Evolutionary conservation across 2,888 invertebrate genomes (phyloP).

Genomic region (Timema cristinae): DNA sequence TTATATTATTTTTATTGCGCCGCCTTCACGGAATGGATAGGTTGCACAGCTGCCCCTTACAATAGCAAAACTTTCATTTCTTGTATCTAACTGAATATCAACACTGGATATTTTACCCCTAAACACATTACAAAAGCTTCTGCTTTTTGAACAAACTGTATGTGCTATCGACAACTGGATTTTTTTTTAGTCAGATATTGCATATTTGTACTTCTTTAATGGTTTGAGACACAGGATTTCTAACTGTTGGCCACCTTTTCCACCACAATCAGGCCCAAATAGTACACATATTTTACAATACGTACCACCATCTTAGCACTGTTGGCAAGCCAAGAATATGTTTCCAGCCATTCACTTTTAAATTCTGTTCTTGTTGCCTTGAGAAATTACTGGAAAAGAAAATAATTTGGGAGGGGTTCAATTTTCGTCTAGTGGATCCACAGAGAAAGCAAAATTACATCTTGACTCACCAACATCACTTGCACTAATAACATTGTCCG

Average conservation of each 20-base stretch:
- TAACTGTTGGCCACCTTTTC: not conserved
- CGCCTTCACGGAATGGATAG: too few relatives aligned
- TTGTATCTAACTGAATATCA: not conserved
- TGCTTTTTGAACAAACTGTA: not conserved
- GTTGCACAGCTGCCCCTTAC: too few relatives aligned
- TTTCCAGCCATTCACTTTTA: too few relatives aligned
- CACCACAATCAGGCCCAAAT: constrained; percentile 6
- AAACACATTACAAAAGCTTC: constrained; percentile 3
- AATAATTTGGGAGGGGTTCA: not conserved
- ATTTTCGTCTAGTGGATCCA: constrained; percentile 9
- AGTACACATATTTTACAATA: constrained; percentile 4
- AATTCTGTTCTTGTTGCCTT: too few relatives aligned
- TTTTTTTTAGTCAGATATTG: constrained; percentile 4
- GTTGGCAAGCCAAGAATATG: too few relatives aligned
- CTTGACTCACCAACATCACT: constrained; percentile 9
- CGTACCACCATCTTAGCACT: not conserved
- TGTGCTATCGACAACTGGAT: not conserved
- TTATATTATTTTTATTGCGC: too few relatives aligned
- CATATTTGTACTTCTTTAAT: constrained; percentile 5
- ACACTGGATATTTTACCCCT: constrained; percentile 10
- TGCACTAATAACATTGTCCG: not conserved
- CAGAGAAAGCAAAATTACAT: constrained; percentile 11
- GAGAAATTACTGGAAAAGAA: too few relatives aligned
- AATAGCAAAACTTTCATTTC: too few relatives aligned
- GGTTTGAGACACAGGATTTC: not conserved